Evolutionary conservation across 1,140 invertebrate species (phyloP).

Genomic region (Bombus picipes): DNA sequence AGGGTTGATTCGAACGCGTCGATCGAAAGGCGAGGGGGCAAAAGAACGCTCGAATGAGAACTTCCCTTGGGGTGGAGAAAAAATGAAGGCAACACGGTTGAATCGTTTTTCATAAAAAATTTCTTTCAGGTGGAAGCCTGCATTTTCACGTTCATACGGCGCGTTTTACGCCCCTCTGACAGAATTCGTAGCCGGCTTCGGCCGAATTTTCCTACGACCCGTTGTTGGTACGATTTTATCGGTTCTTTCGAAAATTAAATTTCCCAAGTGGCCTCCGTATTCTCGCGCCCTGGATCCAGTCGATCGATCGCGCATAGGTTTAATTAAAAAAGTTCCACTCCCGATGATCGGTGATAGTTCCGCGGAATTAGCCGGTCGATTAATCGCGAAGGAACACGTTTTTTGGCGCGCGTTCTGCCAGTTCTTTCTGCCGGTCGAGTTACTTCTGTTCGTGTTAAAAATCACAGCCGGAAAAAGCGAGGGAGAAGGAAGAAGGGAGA

Average conservation of each 20-base stretch:
- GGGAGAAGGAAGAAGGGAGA: background rate
- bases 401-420: background rate
- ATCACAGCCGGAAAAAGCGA: background rate
- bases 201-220: constrained; percentile 5
- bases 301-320: constrained; percentile 2
- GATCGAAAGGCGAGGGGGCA: background rate
- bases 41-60: background rate
- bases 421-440: background rate
- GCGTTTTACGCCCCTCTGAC: background rate
- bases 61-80: background rate
- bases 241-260: constrained; percentile 63
- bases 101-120: constrained; percentile 44
- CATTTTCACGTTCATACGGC: constrained; percentile 19
- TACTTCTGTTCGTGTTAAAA: constrained; percentile 14
- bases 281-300: background rate
- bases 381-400: constrained; percentile 12
- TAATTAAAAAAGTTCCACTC: constrained; percentile 29
- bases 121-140: background rate
- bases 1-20: background rate
- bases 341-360: constrained; percentile 16
- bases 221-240: constrained; percentile 26
- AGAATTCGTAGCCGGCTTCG: background rate
- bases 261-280: constrained; percentile 13
- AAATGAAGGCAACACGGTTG: background rate
- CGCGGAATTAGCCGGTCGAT: constrained; percentile 18